Base-by-base conservation (phyloP, 1,140 invertebrate genomes). In the Dinoponera quadriceps region DNA sequence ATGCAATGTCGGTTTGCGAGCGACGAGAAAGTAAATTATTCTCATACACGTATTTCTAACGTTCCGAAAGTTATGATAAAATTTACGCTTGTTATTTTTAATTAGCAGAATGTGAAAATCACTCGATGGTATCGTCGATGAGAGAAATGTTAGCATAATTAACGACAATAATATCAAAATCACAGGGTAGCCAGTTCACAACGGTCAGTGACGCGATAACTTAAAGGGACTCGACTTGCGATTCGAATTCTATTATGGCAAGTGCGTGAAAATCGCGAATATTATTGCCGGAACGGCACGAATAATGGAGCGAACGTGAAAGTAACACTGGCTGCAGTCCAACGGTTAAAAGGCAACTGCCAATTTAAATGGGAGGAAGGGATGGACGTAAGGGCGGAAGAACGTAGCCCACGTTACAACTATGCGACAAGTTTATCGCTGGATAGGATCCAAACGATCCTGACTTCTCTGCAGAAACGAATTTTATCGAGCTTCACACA, bases 371-470 rank as follows among this genome's bases (percentile, higher is more conserved):
- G 38, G 44, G 60, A 62, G 51, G 59, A 72, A 80, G 38, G 22
- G 44, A 16, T 16, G 62, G 57, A 85, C 74, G 82, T 73, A 66
- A 71, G 72, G 65, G 38, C 48, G 60, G 20, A 68, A 77, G 65
- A 87, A 59, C 18, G 73, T 48, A 57, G 80, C 54, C 25, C 29
- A 20, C 29, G 27, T n/a, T 22, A 65, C 7, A 38, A 60, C 62
- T 69, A 57, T 65, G 72, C 20, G 66, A 60, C 54, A 88, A 88
- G 83, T 90, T 91, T 86, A 85, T 83, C 74, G 87, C 88, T 93
- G 91, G 91, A 92, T 63, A 75, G 59, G 75, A 85, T 93, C 92
- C 92, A 92, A 93, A 90, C 59, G 71, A 62, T 49, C 44, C 29
- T 55, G 84, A 73, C 75, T 72, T 78, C 62, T 66, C 57, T 16